A percentile compares a stretch with the other conserved stretches of the same genome.
Evolutionary conservation across 2,113 vertebrate species (phyloP).

Genomic region (Myotis brandtii): DNA sequence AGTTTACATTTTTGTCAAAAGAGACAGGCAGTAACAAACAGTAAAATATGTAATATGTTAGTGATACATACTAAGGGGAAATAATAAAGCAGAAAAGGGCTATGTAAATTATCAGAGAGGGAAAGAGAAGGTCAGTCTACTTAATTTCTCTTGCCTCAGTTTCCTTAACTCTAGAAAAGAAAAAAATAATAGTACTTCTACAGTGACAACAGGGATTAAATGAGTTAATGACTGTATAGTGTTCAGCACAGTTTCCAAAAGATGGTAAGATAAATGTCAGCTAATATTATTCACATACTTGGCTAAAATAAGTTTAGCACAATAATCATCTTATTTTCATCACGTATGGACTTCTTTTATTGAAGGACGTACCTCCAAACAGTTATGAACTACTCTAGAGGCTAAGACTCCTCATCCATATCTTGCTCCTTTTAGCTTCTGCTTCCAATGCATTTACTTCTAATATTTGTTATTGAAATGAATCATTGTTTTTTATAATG

Average conservation of each 20-base stretch:
- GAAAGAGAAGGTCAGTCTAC: background rate
- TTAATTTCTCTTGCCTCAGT: slow-evolving; percentile 35
- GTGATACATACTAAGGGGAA: background rate
- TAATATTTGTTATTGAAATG: slow-evolving; percentile 43
- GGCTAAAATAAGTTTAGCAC: background rate
- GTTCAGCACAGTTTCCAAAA: background rate
- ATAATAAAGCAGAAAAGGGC: background rate
- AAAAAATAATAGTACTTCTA: background rate
- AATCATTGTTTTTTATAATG: slow-evolving; percentile 29
- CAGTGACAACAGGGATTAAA: background rate
- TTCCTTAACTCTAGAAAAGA: slow-evolving; percentile 39
- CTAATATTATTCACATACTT: slow-evolving; percentile 1
- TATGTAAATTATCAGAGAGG: background rate
- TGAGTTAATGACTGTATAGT: background rate
- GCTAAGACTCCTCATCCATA: background rate
- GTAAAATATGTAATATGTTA: background rate
- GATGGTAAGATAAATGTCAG: background rate
- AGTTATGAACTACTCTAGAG: background rate
- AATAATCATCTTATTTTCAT: slow-evolving; percentile 15
- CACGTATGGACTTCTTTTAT: background rate
- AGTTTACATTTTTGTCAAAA: slow-evolving; percentile 40
- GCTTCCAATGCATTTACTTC: background rate
- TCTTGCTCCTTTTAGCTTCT: slow-evolving; percentile 27
- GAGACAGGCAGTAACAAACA: background rate
- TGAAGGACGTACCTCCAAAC: background rate